Conservation (phyloP, 1,140 invertebrate genomes). For the Stenopsyche tienmushanensis region DNA sequence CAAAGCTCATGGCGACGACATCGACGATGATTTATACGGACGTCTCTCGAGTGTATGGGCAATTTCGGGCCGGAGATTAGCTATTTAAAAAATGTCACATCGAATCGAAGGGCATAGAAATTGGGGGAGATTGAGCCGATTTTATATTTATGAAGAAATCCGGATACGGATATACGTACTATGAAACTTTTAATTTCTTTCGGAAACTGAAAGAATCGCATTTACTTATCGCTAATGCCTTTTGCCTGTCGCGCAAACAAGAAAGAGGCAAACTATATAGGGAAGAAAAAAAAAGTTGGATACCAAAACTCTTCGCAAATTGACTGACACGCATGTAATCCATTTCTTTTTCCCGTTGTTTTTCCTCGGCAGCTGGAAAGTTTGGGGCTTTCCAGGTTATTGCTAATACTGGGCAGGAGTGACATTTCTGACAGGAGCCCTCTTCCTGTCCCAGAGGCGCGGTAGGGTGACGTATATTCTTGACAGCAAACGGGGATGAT, state of each 20-base stretch:
- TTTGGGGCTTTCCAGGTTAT: conserved; percentile 37
- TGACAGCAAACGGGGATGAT: too few relatives aligned
- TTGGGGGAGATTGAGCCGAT: background rate
- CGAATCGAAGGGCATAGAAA: background rate
- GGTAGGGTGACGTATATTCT: background rate
- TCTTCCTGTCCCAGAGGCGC: background rate
- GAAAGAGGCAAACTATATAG: conserved; percentile 4
- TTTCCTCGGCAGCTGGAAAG: background rate
- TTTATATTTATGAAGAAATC: background rate
- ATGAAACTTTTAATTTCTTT: conserved; percentile 18
- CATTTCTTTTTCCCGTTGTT: conserved; percentile 29
- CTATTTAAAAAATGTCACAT: background rate
- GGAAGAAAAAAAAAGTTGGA: conserved; percentile 33
- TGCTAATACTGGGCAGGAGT: conserved; percentile 38
- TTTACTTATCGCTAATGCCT: conserved; percentile 34
- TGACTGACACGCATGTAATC: conserved; percentile 40
- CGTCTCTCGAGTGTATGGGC: too few relatives aligned
- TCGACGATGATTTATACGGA: too few relatives aligned
- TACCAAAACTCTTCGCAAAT: conserved; percentile 40
- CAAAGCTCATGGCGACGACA: background rate
- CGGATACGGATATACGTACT: background rate
- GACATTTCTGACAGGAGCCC: conserved; percentile 31
- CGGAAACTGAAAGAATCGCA: conserved; percentile 21
- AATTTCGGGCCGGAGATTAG: background rate
- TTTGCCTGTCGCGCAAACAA: conserved; percentile 25